phyloP scores from a whole-genome alignment of 2,888 invertebrate species.

The Eupithecia vulgata region DNA sequence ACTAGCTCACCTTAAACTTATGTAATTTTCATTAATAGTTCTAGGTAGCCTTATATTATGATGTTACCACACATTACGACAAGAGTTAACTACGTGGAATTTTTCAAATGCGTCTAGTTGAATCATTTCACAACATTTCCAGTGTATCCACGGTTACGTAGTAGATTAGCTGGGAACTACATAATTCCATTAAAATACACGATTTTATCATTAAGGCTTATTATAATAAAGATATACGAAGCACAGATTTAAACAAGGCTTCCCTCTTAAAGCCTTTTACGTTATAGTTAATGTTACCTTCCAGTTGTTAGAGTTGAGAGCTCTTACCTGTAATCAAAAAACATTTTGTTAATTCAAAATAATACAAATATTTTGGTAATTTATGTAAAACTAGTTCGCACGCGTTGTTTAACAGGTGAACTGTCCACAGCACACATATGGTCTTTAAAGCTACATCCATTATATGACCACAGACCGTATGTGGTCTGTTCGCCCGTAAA shows the following conservation, averaged over 20 bases:
- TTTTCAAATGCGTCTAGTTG: conserved; percentile 42
- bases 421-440: too few relatives aligned
- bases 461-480: too few relatives aligned
- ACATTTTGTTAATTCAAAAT: conserved; percentile 24
- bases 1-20: too few relatives aligned
- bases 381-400: too few relatives aligned
- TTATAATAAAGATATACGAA: conserved; percentile 46
- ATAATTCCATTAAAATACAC: conserved; percentile 38
- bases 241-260: conserved; percentile 46
- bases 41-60: background rate
- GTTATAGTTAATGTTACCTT: conserved; percentile 51
- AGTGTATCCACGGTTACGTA: background rate
- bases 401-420: too few relatives aligned
- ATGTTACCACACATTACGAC: background rate
- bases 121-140: conserved; percentile 40
- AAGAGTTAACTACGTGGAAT: conserved; percentile 38
- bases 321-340: conserved; percentile 56
- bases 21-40: background rate
- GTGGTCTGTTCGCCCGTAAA: too few relatives aligned
- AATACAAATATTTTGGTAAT: background rate
- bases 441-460: too few relatives aligned
- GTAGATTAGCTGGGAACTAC: conserved; percentile 10
- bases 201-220: conserved; percentile 36
- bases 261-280: conserved; percentile 44
- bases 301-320: conserved; percentile 25